Evolutionary conservation across 2,797 vertebrate species (phyloP).

Genomic region (Catamblyrhynchus diadema): DNA sequence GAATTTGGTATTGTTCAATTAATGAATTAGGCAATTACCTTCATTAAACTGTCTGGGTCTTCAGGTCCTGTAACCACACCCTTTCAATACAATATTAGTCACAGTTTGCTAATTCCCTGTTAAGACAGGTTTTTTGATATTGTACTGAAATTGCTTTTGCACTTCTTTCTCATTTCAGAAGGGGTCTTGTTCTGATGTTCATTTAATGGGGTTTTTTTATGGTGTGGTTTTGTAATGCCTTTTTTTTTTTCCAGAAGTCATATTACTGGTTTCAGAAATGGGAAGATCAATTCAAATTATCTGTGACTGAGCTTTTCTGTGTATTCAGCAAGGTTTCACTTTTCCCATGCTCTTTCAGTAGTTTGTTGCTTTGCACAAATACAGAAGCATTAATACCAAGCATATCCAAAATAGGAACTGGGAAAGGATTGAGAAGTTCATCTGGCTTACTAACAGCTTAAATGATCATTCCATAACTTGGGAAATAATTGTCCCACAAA

Average conservation of each 20-base stretch:
- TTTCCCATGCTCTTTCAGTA: not conserved
- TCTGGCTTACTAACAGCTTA: not conserved
- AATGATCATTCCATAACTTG: not conserved
- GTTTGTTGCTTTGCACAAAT: not conserved
- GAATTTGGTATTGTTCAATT: not conserved
- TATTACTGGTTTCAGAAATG: not conserved
- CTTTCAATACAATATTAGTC: not conserved
- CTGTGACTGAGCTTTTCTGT: not conserved
- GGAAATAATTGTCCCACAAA: not conserved
- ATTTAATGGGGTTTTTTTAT: not conserved
- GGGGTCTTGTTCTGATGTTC: not conserved
- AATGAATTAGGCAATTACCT: not conserved
- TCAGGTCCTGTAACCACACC: not conserved
- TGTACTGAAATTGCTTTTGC: not conserved
- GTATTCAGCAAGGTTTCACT: not conserved
- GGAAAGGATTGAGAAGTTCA: not conserved
- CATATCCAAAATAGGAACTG: not conserved
- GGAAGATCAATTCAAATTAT: constrained; percentile 11
- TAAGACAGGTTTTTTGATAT: not conserved
- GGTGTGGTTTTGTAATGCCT: not conserved
- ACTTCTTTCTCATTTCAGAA: not conserved
- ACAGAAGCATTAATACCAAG: not conserved
- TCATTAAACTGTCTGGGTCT: not conserved
- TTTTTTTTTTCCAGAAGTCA: not conserved
- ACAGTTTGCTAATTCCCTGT: not conserved